phyloP scores from a whole-genome alignment of 2,888 invertebrate species.

The Tachystola acroxantha region DNA sequence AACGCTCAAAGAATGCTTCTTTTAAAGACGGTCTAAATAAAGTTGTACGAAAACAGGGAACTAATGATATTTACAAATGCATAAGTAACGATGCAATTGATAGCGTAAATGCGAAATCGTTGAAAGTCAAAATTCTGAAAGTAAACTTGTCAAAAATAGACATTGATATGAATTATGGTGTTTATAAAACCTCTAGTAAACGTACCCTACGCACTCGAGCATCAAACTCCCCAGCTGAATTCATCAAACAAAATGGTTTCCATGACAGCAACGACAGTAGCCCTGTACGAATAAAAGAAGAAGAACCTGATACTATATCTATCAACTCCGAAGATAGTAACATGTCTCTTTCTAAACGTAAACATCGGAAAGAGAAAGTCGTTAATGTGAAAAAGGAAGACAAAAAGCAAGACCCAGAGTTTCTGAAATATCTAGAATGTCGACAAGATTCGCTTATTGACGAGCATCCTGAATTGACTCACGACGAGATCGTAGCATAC shows the following conservation, averaged over 20 bases:
- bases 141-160: too few relatives aligned
- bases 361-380: slow-evolving; percentile 10
- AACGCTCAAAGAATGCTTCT: neutral
- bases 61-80: too few relatives aligned
- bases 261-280: slow-evolving; percentile 2
- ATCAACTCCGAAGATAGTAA: slow-evolving; percentile 35
- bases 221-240: neutral
- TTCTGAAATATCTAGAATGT: slow-evolving; percentile 64
- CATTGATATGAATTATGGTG: too few relatives aligned
- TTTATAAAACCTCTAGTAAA: neutral
- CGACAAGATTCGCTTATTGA: slow-evolving; percentile 65
- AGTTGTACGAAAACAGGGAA: too few relatives aligned
- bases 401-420: slow-evolving; percentile 46
- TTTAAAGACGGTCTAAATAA: neutral
- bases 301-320: slow-evolving; percentile 23
- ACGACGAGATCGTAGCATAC: slow-evolving; percentile 59
- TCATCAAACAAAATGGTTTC: slow-evolving; percentile 3
- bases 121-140: too few relatives aligned
- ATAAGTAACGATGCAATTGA: too few relatives aligned
- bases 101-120: too few relatives aligned
- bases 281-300: slow-evolving; percentile 12
- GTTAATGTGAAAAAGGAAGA: slow-evolving; percentile 14
- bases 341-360: slow-evolving; percentile 27
- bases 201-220: slow-evolving; percentile 1
- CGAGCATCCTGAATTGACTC: slow-evolving; percentile 65